phyloP scores from a whole-genome alignment of 2,888 invertebrate species.

The Epistrophe grossulariae region DNA sequence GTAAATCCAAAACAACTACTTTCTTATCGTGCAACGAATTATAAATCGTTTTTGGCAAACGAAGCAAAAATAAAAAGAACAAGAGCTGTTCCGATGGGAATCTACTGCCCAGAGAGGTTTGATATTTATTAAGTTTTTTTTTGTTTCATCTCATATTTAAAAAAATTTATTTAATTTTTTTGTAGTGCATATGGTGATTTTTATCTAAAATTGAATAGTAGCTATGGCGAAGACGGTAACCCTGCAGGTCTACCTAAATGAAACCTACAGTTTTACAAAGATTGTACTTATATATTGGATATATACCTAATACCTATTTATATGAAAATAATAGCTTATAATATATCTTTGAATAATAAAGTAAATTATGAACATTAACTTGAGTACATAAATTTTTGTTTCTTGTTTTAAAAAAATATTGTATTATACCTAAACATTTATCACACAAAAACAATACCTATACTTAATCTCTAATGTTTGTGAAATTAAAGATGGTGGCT shows the following conservation, averaged over 20 bases:
- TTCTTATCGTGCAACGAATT: conserved; percentile 85
- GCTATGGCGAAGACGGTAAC: conserved; percentile 21
- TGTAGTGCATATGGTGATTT: conserved; percentile 44
- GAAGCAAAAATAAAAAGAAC: conserved; percentile 70
- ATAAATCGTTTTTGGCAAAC: conserved; percentile 85
- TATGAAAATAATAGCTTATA: too few species aligned
- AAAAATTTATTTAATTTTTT: background rate
- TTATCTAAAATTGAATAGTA: conserved; percentile 36
- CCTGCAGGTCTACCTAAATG: background rate
- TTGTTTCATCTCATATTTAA: too few species aligned
- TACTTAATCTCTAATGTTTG: too few species aligned
- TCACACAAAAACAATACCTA: too few species aligned
- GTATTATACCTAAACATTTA: too few species aligned
- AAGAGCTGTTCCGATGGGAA: conserved; percentile 80
- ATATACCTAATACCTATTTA: too few species aligned
- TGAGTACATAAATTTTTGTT: too few species aligned
- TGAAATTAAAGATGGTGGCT: too few species aligned
- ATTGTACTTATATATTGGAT: too few species aligned
- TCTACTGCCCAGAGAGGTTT: conserved; percentile 80
- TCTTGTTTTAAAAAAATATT: too few species aligned
- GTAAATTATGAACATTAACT: too few species aligned
- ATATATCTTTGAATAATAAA: too few species aligned
- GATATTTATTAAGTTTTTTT: background rate
- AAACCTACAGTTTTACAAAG: background rate
- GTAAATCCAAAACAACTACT: conserved; percentile 83